Conservation (phyloP, 2,113 vertebrate genomes). For the Onychostruthus taczanowskii region DNA sequence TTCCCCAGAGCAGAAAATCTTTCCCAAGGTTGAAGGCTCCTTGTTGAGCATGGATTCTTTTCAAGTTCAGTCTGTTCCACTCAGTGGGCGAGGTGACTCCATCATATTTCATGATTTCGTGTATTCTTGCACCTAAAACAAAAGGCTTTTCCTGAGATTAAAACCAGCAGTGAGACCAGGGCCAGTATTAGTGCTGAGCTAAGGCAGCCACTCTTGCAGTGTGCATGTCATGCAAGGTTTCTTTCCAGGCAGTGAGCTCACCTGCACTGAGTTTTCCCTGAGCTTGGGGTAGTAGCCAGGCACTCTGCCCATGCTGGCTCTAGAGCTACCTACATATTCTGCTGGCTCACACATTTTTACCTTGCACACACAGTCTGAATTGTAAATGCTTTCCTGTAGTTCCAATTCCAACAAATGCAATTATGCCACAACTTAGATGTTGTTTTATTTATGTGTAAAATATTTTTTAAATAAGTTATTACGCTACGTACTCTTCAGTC, state of each 20-base stretch:
- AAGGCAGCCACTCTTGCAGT: background rate
- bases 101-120: background rate
- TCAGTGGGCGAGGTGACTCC: background rate
- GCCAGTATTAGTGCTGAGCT: background rate
- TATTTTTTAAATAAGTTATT: constrained; percentile 17
- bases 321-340: background rate
- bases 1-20: background rate
- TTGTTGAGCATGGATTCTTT: background rate
- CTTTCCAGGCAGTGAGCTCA: background rate
- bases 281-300: background rate
- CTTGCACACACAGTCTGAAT: background rate
- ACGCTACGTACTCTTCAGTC: background rate
- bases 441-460: background rate
- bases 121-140: background rate
- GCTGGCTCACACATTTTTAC: background rate
- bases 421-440: background rate
- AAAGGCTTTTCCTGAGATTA: background rate
- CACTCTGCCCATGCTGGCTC: background rate
- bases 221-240: background rate
- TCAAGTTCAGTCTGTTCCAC: background rate
- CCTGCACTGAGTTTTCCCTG: background rate
- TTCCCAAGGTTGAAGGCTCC: background rate
- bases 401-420: background rate
- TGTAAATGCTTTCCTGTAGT: constrained; percentile 5
- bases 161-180: background rate